These are phyloP conservation scores for Reticulitermes speratus DNA, from an alignment of 1,140 invertebrate species.

Conservation along the genomic window DNA sequence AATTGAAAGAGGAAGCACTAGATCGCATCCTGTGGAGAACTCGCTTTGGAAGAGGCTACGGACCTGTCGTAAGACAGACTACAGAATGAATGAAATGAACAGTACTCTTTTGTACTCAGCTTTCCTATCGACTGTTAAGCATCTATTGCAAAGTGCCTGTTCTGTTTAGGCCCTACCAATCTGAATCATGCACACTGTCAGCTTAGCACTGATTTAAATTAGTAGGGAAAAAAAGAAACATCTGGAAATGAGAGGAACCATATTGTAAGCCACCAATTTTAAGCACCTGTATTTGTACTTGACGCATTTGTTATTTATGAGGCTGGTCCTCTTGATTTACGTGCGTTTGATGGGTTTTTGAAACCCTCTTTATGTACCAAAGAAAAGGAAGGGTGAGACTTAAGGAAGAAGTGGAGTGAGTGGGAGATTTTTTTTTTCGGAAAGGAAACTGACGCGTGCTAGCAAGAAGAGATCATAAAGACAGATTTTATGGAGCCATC, in stretches of 20 bases:
- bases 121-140: no score
- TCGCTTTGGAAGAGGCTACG: no score
- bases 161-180: no score
- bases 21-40: no score
- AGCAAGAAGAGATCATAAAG: constrained; percentile 47
- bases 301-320: neutral
- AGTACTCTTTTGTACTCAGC: no score
- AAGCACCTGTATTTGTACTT: neutral
- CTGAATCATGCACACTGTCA: neutral
- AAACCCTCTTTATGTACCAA: neutral
- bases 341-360: neutral
- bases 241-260: neutral
- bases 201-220: neutral
- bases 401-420: neutral
- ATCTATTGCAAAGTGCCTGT: no score
- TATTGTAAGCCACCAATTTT: neutral
- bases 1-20: no score
- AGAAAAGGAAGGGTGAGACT: neutral
- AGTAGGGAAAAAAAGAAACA: neutral
- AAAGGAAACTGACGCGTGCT: neutral
- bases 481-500: constrained; percentile 56
- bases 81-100: no score
- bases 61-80: no score
- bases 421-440: neutral
- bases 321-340: neutral